Evolutionary conservation across 1,140 invertebrate genomes (phyloP), one percentile per base, ranked within the genome.

Genomic region (Drosophila ogumai): DNA sequence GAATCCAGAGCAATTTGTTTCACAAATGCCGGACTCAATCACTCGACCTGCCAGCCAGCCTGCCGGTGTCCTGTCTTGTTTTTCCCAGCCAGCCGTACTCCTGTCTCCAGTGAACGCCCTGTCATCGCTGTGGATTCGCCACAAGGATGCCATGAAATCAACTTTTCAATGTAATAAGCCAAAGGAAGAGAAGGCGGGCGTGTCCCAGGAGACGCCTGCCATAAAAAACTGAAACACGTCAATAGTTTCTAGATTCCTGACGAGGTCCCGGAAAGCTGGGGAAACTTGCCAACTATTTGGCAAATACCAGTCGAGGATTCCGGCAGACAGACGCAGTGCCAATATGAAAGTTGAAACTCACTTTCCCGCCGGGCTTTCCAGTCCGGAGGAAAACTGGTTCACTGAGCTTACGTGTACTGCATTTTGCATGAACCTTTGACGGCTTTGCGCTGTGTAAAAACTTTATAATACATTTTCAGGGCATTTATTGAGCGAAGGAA

Each of bases 21-120:
- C 56, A 58, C 79, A 86, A 87, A 68, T 82, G 75, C 47, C 78
- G 57, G 67, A 71, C 73, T 87, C 75, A 88, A 82, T 87, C 82
- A 82, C 59, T 76, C 55, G 67, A 44, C 9, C 22, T 41, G 65
- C 17, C 17, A 7, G 9, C 2, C 36, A 22, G 34, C 52, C 34
- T 38, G 52, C 34, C 31, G 56, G 61, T 40, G 15, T 43, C 44
- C 31, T 59, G 44, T 36, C 44, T 46, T 61, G 47, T 31, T 36
- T 54, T 54, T 41, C 47, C 28, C 60, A 15, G n/a, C 28, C 60
- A 10, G 19, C 19, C n/a, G 7, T 44, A 19, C 47, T 34, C 38
- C 36, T 22, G 32, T 6, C 32, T 22, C 32, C 50, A 9, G 32
- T 28, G 17, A 25, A 28, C 13, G n/a, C 34, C 55, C 61, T 79